phyloP scores from a whole-genome alignment of 2,888 invertebrate species.

The Acronicta alni region DNA sequence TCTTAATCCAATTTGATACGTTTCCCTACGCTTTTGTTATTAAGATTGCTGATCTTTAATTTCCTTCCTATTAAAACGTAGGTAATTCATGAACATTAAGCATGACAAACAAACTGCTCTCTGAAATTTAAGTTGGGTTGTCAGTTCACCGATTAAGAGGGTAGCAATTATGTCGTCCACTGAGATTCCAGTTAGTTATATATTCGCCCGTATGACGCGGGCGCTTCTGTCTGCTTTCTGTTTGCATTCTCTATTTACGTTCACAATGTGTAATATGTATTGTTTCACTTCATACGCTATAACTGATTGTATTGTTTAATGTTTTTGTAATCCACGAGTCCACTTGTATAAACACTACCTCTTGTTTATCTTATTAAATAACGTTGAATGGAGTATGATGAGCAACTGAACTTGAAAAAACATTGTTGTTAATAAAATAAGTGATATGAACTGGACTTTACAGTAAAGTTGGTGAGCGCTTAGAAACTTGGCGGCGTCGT shows the following conservation, averaged over 20 bases:
- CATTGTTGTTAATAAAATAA: slow-evolving; percentile 5
- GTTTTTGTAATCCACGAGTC: slow-evolving; percentile 41
- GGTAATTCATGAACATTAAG: background rate
- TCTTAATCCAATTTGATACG: slow-evolving; percentile 55
- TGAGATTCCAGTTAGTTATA: slow-evolving; percentile 53
- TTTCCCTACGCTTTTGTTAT: slow-evolving; percentile 28
- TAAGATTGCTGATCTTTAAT: slow-evolving; percentile 4
- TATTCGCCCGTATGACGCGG: slow-evolving; percentile 57
- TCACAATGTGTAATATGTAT: slow-evolving; percentile 40
- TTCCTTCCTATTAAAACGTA: background rate
- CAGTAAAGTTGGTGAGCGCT: slow-evolving; percentile 47
- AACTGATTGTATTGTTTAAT: slow-evolving; percentile 50
- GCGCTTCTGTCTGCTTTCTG: slow-evolving; percentile 41
- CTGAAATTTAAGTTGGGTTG: slow-evolving; percentile 11
- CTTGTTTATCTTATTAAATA: slow-evolving; percentile 23
- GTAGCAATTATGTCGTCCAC: slow-evolving; percentile 20
- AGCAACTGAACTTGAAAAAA: slow-evolving; percentile 11
- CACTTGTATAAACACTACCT: slow-evolving; percentile 38
- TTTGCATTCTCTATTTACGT: slow-evolving; percentile 50
- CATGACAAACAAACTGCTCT: background rate
- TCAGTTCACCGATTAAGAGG: slow-evolving; percentile 34
- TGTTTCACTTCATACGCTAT: slow-evolving; percentile 41
- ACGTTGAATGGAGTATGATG: slow-evolving; percentile 12
- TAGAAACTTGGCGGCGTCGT: slow-evolving; percentile 44
- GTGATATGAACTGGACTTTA: slow-evolving; percentile 20